Percentiles rank a stretch among this genome's conserved stretches.
Conservation (phyloP, 2,888 invertebrate species). For the Belgica antarctica region DNA sequence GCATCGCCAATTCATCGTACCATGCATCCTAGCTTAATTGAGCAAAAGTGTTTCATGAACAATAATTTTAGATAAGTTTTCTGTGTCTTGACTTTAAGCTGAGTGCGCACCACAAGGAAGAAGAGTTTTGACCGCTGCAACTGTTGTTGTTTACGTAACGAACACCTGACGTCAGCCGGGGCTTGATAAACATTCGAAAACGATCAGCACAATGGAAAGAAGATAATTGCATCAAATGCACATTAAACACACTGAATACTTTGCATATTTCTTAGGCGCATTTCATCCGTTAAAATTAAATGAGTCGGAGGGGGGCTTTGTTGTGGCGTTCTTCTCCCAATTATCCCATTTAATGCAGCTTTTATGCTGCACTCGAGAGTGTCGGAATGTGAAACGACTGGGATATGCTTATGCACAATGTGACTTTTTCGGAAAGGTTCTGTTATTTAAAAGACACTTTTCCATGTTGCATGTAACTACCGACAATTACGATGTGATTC, state of each 20-base stretch:
- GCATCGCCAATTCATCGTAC: no score
- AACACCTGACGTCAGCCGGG: conserved; percentile 27
- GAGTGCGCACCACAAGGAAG: no score
- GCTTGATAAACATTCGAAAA: no score
- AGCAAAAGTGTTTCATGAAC: no score
- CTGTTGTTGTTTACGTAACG: background rate
- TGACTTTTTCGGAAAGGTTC: background rate
- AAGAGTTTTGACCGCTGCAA: background rate
- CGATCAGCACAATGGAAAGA: conserved; percentile 19
- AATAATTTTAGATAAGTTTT: no score
- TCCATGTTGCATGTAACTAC: background rate
- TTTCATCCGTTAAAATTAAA: conserved; percentile 42
- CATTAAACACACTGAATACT: conserved; percentile 40
- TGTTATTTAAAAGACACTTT: conserved; percentile 7
- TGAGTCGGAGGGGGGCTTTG: no score
- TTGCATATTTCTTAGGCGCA: conserved; percentile 35
- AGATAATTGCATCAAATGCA: conserved; percentile 37
- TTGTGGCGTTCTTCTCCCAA: conserved; percentile 1
- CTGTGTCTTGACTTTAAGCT: no score
- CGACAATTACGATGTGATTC: no score
- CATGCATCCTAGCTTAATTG: no score
- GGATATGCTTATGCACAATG: background rate
- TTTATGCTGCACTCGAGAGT: background rate
- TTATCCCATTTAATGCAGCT: background rate
- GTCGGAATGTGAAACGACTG: conserved; percentile 3